phyloP scores from a whole-genome alignment of 2,888 invertebrate species.

The Sphaerolaimus hirsutus region DNA sequence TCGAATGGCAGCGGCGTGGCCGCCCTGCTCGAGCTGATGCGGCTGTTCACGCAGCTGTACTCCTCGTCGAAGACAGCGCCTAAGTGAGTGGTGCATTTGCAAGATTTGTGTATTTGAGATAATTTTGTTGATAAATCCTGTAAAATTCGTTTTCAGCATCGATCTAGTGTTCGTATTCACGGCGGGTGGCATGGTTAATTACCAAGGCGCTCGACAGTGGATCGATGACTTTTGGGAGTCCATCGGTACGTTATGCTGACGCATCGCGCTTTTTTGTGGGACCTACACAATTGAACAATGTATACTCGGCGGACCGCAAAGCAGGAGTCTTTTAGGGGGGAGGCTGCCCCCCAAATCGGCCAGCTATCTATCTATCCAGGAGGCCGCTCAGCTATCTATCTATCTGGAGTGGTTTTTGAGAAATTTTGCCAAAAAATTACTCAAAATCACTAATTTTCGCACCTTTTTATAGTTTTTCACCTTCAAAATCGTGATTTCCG shows the following conservation, averaged over 20 bases:
- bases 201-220: slow-evolving; percentile 83
- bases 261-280: background rate
- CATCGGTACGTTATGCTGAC: background rate
- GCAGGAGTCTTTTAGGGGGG: too few species aligned
- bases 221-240: slow-evolving; percentile 48
- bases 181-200: slow-evolving; percentile 75
- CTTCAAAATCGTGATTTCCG: too few species aligned
- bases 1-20: slow-evolving; percentile 74
- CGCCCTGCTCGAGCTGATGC: slow-evolving; percentile 56
- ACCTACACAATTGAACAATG: background rate
- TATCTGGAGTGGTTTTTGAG: too few species aligned
- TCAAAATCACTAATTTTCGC: too few species aligned
- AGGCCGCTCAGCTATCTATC: too few species aligned
- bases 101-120: too few species aligned
- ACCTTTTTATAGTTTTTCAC: too few species aligned
- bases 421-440: too few species aligned
- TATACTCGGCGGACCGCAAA: too few species aligned
- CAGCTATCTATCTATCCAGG: too few species aligned
- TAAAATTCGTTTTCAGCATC: slow-evolving; percentile 28
- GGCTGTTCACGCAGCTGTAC: slow-evolving; percentile 59
- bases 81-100: slow-evolving; percentile 1
- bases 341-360: too few species aligned
- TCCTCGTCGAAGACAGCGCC: slow-evolving; percentile 10
- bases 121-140: too few species aligned
- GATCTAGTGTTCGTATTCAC: slow-evolving; percentile 59